Conservation (phyloP, 2,113 vertebrate genomes). For the Rhabdomys dilectus region DNA sequence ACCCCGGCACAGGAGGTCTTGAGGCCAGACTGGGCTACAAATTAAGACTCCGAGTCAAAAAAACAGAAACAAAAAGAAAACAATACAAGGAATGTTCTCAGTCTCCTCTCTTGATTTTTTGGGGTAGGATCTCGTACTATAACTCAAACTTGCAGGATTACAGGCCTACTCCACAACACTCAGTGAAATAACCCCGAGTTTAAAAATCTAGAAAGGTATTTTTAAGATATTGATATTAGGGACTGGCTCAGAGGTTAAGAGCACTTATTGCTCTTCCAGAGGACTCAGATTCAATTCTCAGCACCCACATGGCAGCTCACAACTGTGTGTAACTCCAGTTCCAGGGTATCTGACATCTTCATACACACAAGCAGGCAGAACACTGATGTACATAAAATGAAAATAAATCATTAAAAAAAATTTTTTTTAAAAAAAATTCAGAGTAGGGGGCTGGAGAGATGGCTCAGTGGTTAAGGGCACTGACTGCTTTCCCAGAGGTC, state of each 20-base stretch:
- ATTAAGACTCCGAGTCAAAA: not conserved
- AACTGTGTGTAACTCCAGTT: no score
- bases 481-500: no score
- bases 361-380: no score
- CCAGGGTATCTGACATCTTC: no score
- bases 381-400: no score
- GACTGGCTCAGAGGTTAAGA: no score
- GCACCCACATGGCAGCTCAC: no score
- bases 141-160: not conserved
- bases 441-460: not conserved
- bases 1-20: not conserved
- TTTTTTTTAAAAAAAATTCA: no score
- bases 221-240: not conserved
- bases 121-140: not conserved
- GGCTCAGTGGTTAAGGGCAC: no score
- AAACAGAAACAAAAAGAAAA: not conserved
- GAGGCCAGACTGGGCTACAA: not conserved
- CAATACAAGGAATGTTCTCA: not conserved
- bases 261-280: no score
- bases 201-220: constrained; percentile 12
- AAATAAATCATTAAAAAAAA: no score
- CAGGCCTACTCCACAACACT: not conserved
- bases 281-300: no score
- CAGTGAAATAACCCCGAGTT: not conserved
- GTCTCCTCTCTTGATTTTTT: not conserved